These are phyloP conservation scores for Eurois occulta DNA, from an alignment of 2,888 invertebrate genomes.

Conservation along the genomic window DNA sequence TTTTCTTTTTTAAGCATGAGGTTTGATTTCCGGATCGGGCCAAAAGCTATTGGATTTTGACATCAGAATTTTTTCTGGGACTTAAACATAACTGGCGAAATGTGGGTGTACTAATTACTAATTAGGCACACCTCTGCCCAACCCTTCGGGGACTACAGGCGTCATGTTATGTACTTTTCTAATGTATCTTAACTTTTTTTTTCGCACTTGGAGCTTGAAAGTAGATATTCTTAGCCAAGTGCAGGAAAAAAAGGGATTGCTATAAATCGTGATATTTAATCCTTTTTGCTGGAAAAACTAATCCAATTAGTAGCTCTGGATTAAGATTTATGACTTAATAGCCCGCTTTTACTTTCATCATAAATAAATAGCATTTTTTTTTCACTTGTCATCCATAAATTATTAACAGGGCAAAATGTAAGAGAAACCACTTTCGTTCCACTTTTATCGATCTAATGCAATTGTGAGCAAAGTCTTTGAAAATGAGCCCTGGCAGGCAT, in stretches of 20 bases:
- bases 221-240: background rate
- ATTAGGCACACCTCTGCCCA: too few species aligned
- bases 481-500: too few species aligned
- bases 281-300: background rate
- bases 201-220: background rate
- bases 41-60: too few species aligned
- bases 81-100: too few species aligned
- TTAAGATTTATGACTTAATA: background rate
- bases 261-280: background rate
- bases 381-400: background rate
- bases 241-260: fast-evolving
- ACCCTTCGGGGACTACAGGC: too few species aligned
- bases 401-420: background rate
- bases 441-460: background rate
- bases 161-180: too few species aligned
- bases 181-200: background rate
- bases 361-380: background rate
- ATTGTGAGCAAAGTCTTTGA: background rate
- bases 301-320: background rate
- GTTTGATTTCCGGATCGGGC: too few species aligned
- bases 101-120: too few species aligned
- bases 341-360: background rate
- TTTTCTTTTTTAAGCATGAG: too few species aligned
- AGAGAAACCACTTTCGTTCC: background rate
- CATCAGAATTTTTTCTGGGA: too few species aligned